A percentile compares a stretch with the other conserved stretches of the same genome.
Conservation (phyloP, 37 sponge, comb jelly and placozoan genomes). For the Mnemiopsis leidyi region DNA sequence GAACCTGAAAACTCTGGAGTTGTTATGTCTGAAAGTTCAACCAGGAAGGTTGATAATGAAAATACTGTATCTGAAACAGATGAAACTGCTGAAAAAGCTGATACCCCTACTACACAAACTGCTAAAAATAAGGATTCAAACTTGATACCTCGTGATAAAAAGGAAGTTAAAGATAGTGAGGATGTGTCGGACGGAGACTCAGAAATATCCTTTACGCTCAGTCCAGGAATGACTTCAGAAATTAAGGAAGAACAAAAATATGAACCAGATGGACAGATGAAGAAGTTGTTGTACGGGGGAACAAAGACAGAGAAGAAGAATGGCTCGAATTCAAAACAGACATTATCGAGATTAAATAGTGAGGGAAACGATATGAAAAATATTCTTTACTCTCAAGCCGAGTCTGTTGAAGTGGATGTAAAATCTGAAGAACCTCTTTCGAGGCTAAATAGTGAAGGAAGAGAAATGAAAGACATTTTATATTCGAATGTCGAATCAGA, state of each 20-base stretch:
- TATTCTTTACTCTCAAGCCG: not conserved
- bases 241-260: not conserved
- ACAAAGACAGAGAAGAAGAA: not conserved
- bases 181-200: not conserved
- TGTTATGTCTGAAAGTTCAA: no score
- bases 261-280: constrained; percentile 40
- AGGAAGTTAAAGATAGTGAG: not conserved
- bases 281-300: not conserved
- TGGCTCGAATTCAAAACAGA: not conserved
- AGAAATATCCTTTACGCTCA: constrained; percentile 26
- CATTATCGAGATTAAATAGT: not conserved
- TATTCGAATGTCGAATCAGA: not conserved
- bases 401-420: not conserved
- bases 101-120: not conserved
- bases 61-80: not conserved
- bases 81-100: not conserved
- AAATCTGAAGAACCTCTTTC: not conserved
- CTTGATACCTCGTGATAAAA: not conserved
- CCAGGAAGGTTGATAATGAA: not conserved
- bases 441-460: not conserved
- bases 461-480: not conserved
- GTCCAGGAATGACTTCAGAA: not conserved
- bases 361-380: not conserved
- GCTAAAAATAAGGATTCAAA: not conserved
- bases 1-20: no score